Percentiles rank a stretch among this genome's conserved stretches.
phyloP scores from a whole-genome alignment of 2,113 vertebrate genomes.

The Planiliza haematocheilus region DNA sequence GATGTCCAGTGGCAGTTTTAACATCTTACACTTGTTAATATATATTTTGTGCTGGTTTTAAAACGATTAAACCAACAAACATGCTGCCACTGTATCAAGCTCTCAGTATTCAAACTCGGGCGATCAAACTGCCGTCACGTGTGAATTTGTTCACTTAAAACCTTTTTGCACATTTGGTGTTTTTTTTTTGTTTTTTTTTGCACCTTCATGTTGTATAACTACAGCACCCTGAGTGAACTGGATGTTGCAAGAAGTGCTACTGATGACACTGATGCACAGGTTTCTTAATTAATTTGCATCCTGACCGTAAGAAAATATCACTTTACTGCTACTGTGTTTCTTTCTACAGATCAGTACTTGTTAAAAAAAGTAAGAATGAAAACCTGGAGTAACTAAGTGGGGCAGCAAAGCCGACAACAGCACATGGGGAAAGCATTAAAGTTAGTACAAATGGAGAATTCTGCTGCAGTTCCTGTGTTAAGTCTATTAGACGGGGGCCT shows the following conservation, averaged over 20 bases:
- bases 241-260: background rate
- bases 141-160: too few relatives aligned
- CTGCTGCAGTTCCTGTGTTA: background rate
- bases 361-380: too few relatives aligned
- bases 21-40: background rate
- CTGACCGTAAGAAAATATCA: too few relatives aligned
- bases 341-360: conserved; percentile 1
- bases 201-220: background rate
- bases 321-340: too few relatives aligned
- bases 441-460: background rate
- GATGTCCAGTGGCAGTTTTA: background rate
- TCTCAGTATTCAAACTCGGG: too few relatives aligned
- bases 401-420: background rate
- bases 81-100: too few relatives aligned
- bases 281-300: conserved; percentile 2
- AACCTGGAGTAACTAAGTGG: too few relatives aligned
- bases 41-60: background rate
- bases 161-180: background rate
- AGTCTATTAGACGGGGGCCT: background rate
- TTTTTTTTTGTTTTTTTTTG: too few relatives aligned
- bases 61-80: background rate
- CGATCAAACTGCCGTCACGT: too few relatives aligned
- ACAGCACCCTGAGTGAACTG: background rate
- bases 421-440: conserved; percentile 31
- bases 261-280: background rate